These are phyloP conservation scores for Piscicola geometra DNA, from an alignment of 2,888 invertebrate genomes.

Conservation along the genomic window DNA sequence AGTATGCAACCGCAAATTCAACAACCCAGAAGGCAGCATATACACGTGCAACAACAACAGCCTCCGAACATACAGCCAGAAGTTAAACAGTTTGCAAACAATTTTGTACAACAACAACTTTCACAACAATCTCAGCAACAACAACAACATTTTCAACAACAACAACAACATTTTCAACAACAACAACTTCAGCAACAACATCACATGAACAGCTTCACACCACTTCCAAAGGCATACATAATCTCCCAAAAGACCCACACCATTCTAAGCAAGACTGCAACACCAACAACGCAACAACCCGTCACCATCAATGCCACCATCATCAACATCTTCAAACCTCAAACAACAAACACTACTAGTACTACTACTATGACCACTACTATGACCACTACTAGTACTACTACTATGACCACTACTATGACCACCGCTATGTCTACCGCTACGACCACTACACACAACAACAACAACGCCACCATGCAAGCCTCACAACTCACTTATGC, in stretches of 20 bases:
- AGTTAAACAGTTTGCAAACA: too few relatives aligned
- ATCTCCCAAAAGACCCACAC: conserved; percentile 4
- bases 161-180: background rate
- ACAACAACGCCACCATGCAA: too few relatives aligned
- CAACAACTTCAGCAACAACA: background rate
- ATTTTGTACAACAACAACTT: background rate
- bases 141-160: background rate
- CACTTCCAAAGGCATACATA: background rate
- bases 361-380: background rate
- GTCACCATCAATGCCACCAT: conserved; percentile 2
- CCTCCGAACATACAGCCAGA: too few relatives aligned
- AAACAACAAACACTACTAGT: background rate
- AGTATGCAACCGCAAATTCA: background rate
- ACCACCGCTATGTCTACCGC: too few relatives aligned
- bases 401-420: too few relatives aligned
- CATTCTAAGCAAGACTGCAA: background rate
- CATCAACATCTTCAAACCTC: background rate
- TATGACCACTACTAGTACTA: too few relatives aligned
- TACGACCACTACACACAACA: too few relatives aligned
- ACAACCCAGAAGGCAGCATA: background rate
- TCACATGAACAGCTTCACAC: background rate
- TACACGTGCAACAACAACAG: background rate
- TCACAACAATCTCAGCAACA: background rate
- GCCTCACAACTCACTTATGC: too few relatives aligned
- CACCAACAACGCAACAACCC: background rate